phyloP scores from a whole-genome alignment of 37 sponge, comb jelly and placozoan genomes.

The Spongilla lacustris region DNA sequence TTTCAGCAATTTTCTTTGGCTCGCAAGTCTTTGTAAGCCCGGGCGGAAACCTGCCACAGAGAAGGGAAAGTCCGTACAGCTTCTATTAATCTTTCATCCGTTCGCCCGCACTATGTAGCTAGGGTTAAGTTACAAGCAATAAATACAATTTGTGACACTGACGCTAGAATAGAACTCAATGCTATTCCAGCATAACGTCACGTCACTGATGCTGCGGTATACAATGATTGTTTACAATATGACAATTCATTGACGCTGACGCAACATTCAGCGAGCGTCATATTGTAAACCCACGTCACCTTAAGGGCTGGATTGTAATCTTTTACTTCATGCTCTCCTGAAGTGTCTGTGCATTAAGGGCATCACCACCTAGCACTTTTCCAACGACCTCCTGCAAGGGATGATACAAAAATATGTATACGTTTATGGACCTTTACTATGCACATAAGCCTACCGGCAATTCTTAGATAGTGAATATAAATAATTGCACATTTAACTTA shows the following conservation, averaged over 20 bases:
- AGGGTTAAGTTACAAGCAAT: neutral
- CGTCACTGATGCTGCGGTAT: neutral
- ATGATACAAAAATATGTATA: too few relatives aligned
- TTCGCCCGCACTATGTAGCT: neutral
- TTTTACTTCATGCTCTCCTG: too few relatives aligned
- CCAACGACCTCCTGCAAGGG: too few relatives aligned
- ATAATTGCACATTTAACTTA: too few relatives aligned
- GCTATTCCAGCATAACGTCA: neutral
- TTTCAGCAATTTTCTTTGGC: constrained; percentile 37
- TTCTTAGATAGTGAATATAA: too few relatives aligned
- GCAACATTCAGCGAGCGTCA: neutral
- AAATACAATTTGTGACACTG: neutral
- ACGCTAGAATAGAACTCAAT: constrained; percentile 12
- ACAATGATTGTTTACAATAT: neutral
- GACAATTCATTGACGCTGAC: neutral
- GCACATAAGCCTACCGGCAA: too few relatives aligned
- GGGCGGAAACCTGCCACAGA: constrained; percentile 21
- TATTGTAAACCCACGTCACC: neutral
- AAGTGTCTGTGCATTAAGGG: too few relatives aligned
- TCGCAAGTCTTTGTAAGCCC: constrained; percentile 3
- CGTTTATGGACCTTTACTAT: too few relatives aligned
- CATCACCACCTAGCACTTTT: too few relatives aligned
- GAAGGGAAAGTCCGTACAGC: constrained; percentile 21
- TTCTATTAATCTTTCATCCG: constrained; percentile 31
- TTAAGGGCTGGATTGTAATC: too few relatives aligned